Percentiles rank a stretch among this genome's conserved stretches.
phyloP scores from a whole-genome alignment of 2,888 invertebrate genomes.

The Cacoxenus indagator region DNA sequence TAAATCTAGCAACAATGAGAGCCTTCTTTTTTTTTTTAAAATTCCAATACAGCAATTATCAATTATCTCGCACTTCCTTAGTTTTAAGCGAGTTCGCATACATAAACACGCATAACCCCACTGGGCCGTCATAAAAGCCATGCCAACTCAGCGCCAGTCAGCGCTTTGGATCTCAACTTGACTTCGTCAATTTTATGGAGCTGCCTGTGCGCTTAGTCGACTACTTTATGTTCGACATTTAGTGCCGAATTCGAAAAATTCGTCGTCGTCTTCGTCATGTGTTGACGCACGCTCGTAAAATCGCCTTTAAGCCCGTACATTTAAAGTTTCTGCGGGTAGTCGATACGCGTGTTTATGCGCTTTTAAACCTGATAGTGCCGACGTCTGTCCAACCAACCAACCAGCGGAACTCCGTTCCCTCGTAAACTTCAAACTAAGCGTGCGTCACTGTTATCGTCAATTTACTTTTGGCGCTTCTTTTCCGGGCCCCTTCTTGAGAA shows the following conservation, averaged over 20 bases:
- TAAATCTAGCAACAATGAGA: neutral
- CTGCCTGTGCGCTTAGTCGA: neutral
- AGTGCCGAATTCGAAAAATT: slow-evolving; percentile 6
- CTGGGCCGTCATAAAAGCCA: slow-evolving; percentile 28
- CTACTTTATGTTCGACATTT: neutral
- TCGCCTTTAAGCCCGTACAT: neutral
- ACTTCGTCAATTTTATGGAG: neutral
- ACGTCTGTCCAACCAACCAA: neutral
- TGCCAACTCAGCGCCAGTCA: slow-evolving; percentile 7
- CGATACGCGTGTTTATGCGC: neutral
- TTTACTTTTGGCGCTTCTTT: neutral
- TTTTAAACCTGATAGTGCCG: neutral
- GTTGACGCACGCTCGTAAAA: neutral
- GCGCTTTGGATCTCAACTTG: neutral
- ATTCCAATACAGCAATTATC: neutral
- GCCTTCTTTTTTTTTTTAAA: neutral
- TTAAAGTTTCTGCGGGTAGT: neutral
- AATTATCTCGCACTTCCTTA: neutral
- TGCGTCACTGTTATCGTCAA: neutral
- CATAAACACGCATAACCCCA: slow-evolving; percentile 41
- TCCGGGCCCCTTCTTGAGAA: neutral
- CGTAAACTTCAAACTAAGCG: neutral
- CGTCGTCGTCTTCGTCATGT: neutral
- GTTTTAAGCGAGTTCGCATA: neutral
- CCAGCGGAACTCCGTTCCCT: neutral